These are phyloP conservation scores for Sialis fuliginosa DNA, from an alignment of 2,888 invertebrate genomes.

Conservation along the genomic window DNA sequence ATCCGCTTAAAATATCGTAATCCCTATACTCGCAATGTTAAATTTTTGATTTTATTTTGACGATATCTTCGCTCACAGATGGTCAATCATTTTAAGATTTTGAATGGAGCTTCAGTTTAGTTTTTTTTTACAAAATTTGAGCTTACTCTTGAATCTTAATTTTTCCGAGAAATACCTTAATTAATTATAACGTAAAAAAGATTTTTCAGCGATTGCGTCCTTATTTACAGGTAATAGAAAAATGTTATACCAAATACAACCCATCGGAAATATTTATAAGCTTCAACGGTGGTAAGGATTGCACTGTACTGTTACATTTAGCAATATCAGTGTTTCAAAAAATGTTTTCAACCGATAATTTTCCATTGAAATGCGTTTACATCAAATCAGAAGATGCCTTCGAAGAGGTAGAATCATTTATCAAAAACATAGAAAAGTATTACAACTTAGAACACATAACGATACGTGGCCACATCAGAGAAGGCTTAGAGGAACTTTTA, in stretches of 20 bases:
- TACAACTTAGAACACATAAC: conserved; percentile 58
- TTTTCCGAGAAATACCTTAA: too few relatives aligned
- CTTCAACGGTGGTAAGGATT: conserved; percentile 98
- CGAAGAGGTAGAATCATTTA: conserved; percentile 71
- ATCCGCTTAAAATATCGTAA: too few relatives aligned
- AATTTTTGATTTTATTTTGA: too few relatives aligned
- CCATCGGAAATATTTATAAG: conserved; percentile 68
- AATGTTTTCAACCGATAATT: conserved; percentile 17
- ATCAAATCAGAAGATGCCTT: conserved; percentile 68
- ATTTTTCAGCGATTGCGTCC: too few relatives aligned
- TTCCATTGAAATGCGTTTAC: conserved; percentile 51
- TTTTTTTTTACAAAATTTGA: too few relatives aligned
- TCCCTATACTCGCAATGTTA: too few relatives aligned
- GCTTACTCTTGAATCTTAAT: too few relatives aligned
- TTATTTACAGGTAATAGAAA: conserved; percentile 39
- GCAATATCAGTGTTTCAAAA: conserved; percentile 28
- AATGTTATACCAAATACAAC: conserved; percentile 43
- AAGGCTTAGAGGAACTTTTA: conserved; percentile 45
- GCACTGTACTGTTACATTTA: conserved; percentile 76
- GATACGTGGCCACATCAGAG: conserved; percentile 51
- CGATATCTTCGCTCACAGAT: too few relatives aligned
- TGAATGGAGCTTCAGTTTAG: too few relatives aligned
- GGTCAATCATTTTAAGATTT: too few relatives aligned
- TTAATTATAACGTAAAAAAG: too few relatives aligned
- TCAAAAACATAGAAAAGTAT: conserved; percentile 44